These are phyloP conservation scores for Manacus vitellinus DNA, from an alignment of 2,113 vertebrate species.

Conservation along the genomic window DNA sequence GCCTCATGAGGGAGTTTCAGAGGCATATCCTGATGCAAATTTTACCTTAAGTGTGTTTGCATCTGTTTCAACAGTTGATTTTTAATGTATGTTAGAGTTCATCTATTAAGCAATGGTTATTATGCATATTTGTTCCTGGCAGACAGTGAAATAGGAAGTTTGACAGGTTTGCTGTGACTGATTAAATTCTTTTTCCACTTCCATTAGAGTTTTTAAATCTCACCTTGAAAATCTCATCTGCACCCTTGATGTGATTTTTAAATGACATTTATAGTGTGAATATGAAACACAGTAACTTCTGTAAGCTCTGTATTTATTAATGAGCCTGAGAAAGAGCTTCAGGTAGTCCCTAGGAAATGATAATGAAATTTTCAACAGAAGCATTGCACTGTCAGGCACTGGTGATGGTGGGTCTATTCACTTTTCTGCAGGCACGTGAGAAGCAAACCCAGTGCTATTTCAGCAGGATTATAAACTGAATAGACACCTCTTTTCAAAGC, in stretches of 20 bases:
- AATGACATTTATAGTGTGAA: not conserved
- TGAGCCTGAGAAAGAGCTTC: not conserved
- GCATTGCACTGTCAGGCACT: not conserved
- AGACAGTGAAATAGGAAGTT: not conserved
- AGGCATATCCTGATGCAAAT: not conserved
- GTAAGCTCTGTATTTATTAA: not conserved
- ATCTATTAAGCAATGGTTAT: conserved; percentile 6
- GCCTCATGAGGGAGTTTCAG: not conserved
- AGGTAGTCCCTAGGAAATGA: not conserved
- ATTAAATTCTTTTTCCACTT: conserved; percentile 17
- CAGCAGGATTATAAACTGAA: not conserved
- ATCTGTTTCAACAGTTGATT: not conserved
- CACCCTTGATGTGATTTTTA: conserved; percentile 13
- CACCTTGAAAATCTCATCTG: conserved; percentile 40
- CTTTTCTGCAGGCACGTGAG: not conserved
- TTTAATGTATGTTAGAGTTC: not conserved
- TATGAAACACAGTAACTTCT: not conserved
- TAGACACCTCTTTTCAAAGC: not conserved
- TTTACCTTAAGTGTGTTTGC: conserved; percentile 8
- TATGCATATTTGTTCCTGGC: not conserved
- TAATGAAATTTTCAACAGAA: not conserved
- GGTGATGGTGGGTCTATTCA: not conserved
- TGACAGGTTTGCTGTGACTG: not conserved
- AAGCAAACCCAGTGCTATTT: not conserved
- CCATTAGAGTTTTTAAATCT: conserved; percentile 16